Conservation (phyloP, 2,113 vertebrate genomes). For the Channa maculata region DNA sequence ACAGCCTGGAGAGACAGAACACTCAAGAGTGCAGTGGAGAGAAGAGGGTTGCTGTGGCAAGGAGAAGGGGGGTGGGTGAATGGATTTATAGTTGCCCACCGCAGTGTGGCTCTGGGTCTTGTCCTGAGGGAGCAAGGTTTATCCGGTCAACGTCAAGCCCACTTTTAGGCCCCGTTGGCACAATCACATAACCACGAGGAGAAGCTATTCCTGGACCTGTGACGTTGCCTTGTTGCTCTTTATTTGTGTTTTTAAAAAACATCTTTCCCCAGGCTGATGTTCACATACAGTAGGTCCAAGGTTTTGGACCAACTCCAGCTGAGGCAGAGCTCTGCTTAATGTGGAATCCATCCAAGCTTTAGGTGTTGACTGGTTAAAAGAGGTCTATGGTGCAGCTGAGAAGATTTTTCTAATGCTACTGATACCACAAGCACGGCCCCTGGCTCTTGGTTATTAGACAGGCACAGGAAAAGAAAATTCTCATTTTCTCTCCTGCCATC, state of each 20-base stretch:
- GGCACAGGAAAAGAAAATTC: slow-evolving; percentile 20
- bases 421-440: slow-evolving; percentile 1
- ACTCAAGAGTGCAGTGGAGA: slow-evolving; percentile 50
- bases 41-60: slow-evolving; percentile 34
- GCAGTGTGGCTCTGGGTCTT: slow-evolving; percentile 25
- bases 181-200: slow-evolving; percentile 14
- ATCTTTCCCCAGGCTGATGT: slow-evolving; percentile 16
- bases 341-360: slow-evolving; percentile 41
- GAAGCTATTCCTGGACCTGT: slow-evolving; percentile 8
- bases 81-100: slow-evolving; percentile 59
- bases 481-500: slow-evolving; percentile 14
- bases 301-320: slow-evolving; percentile 42
- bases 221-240: slow-evolving; percentile 9
- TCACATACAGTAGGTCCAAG: slow-evolving; percentile 25
- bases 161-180: slow-evolving; percentile 24
- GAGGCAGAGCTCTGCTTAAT: slow-evolving; percentile 17
- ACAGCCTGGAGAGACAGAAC: slow-evolving; percentile 41
- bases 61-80: slow-evolving; percentile 6
- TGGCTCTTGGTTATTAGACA: slow-evolving; percentile 17
- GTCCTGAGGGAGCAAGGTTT: slow-evolving; percentile 40
- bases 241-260: slow-evolving; percentile 12
- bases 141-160: slow-evolving; percentile 28
- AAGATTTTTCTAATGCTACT: slow-evolving; percentile 5
- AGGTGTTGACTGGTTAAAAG: slow-evolving; percentile 42
- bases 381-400: slow-evolving; percentile 11